Conservation (phyloP, 2,888 invertebrate species). For the Cosmia pyralina region DNA sequence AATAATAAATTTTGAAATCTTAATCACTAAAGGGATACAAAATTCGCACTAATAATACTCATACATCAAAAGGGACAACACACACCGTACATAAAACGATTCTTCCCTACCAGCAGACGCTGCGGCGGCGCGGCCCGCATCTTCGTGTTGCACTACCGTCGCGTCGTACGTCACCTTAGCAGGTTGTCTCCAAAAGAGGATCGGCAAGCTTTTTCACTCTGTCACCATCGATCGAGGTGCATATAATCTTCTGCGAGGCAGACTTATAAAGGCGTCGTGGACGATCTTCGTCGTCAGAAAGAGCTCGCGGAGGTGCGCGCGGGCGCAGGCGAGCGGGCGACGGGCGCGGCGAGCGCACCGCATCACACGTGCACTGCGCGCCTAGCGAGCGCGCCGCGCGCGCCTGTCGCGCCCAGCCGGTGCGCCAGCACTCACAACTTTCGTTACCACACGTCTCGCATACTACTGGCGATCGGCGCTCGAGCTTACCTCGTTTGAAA, state of each 20-base stretch:
- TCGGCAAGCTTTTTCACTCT: constrained; percentile 70
- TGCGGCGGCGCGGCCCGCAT: constrained; percentile 18
- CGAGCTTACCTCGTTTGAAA: constrained; percentile 74
- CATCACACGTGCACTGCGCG: constrained; percentile 72
- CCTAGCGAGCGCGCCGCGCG: constrained; percentile 63
- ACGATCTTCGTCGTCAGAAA: constrained; percentile 77
- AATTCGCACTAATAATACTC: constrained; percentile 89
- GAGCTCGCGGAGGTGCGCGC: constrained; percentile 70
- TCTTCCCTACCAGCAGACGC: constrained; percentile 42
- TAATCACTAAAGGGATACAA: constrained; percentile 86
- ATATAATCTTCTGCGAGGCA: constrained; percentile 74
- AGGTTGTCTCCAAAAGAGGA: constrained; percentile 86
- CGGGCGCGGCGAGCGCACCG: constrained; percentile 66
- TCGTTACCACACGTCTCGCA: constrained; percentile 77
- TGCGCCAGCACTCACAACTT: constrained; percentile 77
- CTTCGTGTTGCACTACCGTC: constrained; percentile 35
- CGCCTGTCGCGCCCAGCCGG: constrained; percentile 64
- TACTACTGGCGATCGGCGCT: constrained; percentile 73
- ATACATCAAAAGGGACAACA: constrained; percentile 75
- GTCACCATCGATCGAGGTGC: constrained; percentile 66
- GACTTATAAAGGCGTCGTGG: constrained; percentile 79
- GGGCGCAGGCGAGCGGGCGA: constrained; percentile 64
- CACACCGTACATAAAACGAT: constrained; percentile 69
- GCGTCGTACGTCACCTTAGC: constrained; percentile 68
- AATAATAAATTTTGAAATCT: constrained; percentile 88